phyloP scores from a whole-genome alignment of 2,797 vertebrate species.

The Manis crassicaudata region DNA sequence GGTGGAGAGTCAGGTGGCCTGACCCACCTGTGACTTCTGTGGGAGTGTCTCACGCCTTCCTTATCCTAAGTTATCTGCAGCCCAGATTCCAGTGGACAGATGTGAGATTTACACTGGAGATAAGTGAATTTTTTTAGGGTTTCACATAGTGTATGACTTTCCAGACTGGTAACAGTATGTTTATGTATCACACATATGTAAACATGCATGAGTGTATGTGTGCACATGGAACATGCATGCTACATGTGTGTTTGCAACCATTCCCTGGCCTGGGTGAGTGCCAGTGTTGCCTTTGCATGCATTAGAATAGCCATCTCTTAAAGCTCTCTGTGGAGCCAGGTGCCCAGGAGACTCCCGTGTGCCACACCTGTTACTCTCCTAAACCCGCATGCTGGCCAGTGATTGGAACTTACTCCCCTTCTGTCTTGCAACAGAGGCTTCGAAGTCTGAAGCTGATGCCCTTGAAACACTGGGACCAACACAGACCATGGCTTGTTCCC shows the following conservation, averaged over 20 bases:
- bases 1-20: rapidly evolving
- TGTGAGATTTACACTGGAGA: neutral
- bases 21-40: rapidly evolving
- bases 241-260: no score
- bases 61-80: rapidly evolving
- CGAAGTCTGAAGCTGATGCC: neutral
- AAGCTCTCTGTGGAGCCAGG: rapidly evolving
- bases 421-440: neutral
- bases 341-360: rapidly evolving
- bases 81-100: rapidly evolving
- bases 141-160: neutral
- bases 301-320: neutral
- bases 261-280: neutral
- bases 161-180: neutral
- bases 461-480: neutral
- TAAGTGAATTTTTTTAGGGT: neutral
- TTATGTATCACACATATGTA: neutral
- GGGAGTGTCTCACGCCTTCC: rapidly evolving
- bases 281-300: rapidly evolving
- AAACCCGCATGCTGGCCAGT: neutral
- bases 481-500: neutral
- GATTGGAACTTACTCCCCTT: neutral
- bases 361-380: neutral
- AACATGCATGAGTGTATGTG: neutral
- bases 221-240: rapidly evolving